A percentile compares a stretch with the other conserved stretches of the same genome.
These are phyloP conservation scores for Muricea muricata DNA, from an alignment of 92 coral and sea anemone species.

Conservation along the genomic window DNA sequence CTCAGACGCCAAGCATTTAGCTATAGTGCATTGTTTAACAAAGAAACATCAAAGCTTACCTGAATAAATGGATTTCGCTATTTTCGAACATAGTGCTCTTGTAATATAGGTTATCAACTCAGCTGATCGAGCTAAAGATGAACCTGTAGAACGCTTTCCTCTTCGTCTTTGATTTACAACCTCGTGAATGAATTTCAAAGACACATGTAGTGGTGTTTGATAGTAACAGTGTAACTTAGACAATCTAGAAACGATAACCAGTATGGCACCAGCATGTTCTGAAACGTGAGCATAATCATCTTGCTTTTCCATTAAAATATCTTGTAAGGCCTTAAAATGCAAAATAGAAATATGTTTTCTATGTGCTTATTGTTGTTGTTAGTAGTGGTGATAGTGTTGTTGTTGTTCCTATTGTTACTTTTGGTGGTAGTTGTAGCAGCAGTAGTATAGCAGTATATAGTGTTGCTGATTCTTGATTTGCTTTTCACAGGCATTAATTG, in stretches of 20 bases:
- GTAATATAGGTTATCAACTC: slow-evolving; percentile 89
- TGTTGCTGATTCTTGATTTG: too few relatives aligned
- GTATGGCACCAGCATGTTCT: slow-evolving; percentile 84
- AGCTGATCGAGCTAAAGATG: slow-evolving; percentile 95
- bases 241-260: slow-evolving; percentile 74
- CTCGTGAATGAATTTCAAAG: slow-evolving; percentile 71
- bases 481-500: too few relatives aligned
- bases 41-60: slow-evolving; percentile 48
- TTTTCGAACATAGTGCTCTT: slow-evolving; percentile 71
- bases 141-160: slow-evolving; percentile 82
- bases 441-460: too few relatives aligned
- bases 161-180: slow-evolving; percentile 79
- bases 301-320: slow-evolving; percentile 65
- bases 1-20: too few relatives aligned
- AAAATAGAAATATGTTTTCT: not conserved
- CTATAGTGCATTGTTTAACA: too few relatives aligned
- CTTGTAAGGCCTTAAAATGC: slow-evolving; percentile 27
- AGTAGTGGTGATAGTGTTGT: not conserved
- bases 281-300: slow-evolving; percentile 85
- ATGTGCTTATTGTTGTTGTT: not conserved
- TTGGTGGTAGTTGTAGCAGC: not conserved
- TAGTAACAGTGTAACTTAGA: slow-evolving; percentile 75
- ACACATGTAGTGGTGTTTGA: slow-evolving; percentile 75
- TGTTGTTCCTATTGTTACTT: not conserved
- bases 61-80: slow-evolving; percentile 81